Percentiles rank a stretch among this genome's conserved stretches.
phyloP scores from a whole-genome alignment of 2,113 vertebrate genomes.

The Xerus inauris region DNA sequence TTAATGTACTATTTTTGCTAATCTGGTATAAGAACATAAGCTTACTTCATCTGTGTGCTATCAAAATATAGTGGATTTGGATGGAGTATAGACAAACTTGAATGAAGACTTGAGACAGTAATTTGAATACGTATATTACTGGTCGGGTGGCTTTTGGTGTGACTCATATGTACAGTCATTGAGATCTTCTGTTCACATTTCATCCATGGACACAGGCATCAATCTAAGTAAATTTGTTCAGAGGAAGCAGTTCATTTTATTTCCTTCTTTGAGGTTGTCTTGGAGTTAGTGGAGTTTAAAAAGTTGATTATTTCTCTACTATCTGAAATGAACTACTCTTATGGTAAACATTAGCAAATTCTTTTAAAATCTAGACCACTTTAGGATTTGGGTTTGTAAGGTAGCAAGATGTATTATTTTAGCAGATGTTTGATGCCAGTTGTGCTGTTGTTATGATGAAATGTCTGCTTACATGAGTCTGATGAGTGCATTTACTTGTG shows the following conservation, averaged over 20 bases:
- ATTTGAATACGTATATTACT: neutral
- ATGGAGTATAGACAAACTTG: neutral
- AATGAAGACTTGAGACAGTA: neutral
- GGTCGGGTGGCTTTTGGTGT: neutral
- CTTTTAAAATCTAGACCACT: neutral
- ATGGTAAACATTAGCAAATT: neutral
- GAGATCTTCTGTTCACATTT: neutral
- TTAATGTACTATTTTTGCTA: neutral
- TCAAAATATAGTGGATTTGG: neutral
- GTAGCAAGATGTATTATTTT: neutral
- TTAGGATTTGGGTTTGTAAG: slow-evolving; percentile 43
- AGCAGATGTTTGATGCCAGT: neutral
- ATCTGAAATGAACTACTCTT: slow-evolving; percentile 7
- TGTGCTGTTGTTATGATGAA: neutral
- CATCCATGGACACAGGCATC: neutral
- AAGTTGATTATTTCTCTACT: neutral
- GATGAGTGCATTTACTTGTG: neutral
- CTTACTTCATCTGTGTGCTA: neutral
- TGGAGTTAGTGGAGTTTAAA: neutral
- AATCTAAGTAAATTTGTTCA: neutral
- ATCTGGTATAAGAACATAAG: neutral
- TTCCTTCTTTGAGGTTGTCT: neutral
- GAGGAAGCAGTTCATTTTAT: neutral
- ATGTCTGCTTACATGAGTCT: neutral
- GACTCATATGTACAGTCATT: neutral